A percentile compares a stretch with the other conserved stretches of the same genome.
Evolutionary conservation across 2,113 vertebrate species (phyloP).

Genomic region (Prietella phreatophila): DNA sequence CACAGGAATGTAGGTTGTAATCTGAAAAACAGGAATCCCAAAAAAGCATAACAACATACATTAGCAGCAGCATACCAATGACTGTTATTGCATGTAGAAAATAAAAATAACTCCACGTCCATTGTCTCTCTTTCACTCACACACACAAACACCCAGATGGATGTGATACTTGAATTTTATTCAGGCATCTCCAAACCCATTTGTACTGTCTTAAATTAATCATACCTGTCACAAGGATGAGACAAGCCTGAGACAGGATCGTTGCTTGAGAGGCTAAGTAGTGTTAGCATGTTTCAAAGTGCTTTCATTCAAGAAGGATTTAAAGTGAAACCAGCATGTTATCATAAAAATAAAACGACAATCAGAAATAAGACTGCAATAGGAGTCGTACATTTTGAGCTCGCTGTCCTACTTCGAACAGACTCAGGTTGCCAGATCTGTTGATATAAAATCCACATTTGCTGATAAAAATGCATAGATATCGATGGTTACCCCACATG

Average conservation of each 20-base stretch:
- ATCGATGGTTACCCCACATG: constrained; percentile 7
- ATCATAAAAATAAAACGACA: constrained; percentile 56
- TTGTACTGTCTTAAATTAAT: constrained; percentile 64
- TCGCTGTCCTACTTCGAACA: not conserved
- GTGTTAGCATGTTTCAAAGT: constrained; percentile 59
- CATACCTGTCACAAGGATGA: constrained; percentile 23
- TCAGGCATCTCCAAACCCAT: constrained; percentile 68
- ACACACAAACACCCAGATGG: constrained; percentile 29
- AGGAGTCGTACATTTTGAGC: not conserved
- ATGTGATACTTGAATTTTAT: constrained; percentile 73
- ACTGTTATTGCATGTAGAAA: not conserved
- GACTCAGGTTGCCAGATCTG: constrained; percentile 30
- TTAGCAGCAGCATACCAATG: not conserved
- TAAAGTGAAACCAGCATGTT: constrained; percentile 31
- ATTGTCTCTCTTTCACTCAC: not conserved
- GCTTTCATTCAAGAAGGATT: constrained; percentile 59
- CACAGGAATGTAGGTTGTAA: not conserved
- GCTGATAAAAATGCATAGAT: constrained; percentile 52
- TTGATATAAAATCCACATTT: constrained; percentile 15
- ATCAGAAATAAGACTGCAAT: constrained; percentile 44
- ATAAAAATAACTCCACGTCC: not conserved
- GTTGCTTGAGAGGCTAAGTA: constrained; percentile 54
- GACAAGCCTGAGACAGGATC: constrained; percentile 46
- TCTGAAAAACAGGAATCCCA: constrained; percentile 1
- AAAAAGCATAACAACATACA: not conserved